Conservation (phyloP, 1,140 invertebrate species). For the Ceratosolen solmsi region DNA sequence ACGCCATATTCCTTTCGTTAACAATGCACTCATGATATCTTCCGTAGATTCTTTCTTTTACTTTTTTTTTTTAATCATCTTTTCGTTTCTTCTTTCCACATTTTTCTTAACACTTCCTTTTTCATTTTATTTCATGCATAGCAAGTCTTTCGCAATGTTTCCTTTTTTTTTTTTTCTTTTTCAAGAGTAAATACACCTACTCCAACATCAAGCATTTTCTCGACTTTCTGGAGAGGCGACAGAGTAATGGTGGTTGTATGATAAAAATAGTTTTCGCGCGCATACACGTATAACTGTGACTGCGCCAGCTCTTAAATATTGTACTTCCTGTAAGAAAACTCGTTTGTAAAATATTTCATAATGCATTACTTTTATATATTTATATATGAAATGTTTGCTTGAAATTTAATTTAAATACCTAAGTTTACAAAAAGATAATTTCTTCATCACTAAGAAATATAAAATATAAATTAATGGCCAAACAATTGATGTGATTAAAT, state of each 20-base stretch:
- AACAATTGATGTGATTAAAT: too few relatives aligned
- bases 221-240: neutral
- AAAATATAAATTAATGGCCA: too few relatives aligned
- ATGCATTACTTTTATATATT: too few relatives aligned
- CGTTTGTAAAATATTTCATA: neutral
- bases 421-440: too few relatives aligned
- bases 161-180: slow-evolving; percentile 35
- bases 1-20: neutral
- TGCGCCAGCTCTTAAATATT: neutral
- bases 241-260: neutral
- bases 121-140: slow-evolving; percentile 28
- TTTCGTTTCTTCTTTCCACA: slow-evolving; percentile 18
- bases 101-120: slow-evolving; percentile 12
- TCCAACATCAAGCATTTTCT: neutral
- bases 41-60: neutral
- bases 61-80: slow-evolving; percentile 13
- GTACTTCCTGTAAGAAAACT: neutral
- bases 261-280: neutral
- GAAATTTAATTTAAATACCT: too few relatives aligned
- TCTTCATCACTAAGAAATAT: neutral
- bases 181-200: neutral
- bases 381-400: too few relatives aligned
- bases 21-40: slow-evolving; percentile 27
- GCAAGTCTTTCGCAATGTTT: neutral
- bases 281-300: neutral